Evolutionary conservation across 1,140 invertebrate genomes (phyloP), one percentile per base, ranked within the genome.

Genomic region (Drosophila truncata): DNA sequence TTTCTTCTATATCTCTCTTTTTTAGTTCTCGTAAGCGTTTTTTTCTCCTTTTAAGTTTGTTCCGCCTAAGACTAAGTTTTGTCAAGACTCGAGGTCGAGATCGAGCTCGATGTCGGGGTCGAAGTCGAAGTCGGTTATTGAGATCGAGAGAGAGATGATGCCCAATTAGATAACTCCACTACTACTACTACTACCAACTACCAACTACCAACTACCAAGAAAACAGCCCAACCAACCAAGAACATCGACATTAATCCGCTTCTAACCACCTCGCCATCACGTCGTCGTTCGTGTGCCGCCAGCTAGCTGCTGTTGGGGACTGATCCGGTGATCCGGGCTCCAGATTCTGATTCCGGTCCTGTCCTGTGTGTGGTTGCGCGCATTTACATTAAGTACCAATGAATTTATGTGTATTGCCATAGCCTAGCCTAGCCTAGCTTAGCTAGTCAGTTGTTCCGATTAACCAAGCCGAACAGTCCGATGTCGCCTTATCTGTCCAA

Each of bases 111-210:
- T n/a, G n/a, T 70, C 63, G 49, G 37, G 23, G 31, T 61, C 66
- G 73, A 62, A 18, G 52, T 67, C 72, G 52, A 65, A 60, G 74
- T 74, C 82, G 80, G 52, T 52, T 71, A 78, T 73, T 64, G 67
- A 66, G 67, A 86, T 75, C 82, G 80, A 80, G 81, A 74, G 74
- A 88, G 77, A 88, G 83, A 86, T 82, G 83, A 87, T 83, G 82
- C 71, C 82, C 59, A 75, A 62, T 82, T 83, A 87, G 72, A 78
- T 83, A 67, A 84, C 57, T 76, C 77, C 64, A 80, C 66, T 77
- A 80, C 66, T 62, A 79, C 71, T 74, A n/a, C 64, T 52, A 58
- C 66, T 63, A 61, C 70, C 59, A n/a, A n/a, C n/a, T n/a, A n/a
- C n/a, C n/a, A n/a, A 66, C 77, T 63, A 65, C 63, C 61, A 75